Evolutionary conservation across 2,797 vertebrate genomes (phyloP), one percentile per base, ranked within the genome.

Genomic region (Prionace glauca): DNA sequence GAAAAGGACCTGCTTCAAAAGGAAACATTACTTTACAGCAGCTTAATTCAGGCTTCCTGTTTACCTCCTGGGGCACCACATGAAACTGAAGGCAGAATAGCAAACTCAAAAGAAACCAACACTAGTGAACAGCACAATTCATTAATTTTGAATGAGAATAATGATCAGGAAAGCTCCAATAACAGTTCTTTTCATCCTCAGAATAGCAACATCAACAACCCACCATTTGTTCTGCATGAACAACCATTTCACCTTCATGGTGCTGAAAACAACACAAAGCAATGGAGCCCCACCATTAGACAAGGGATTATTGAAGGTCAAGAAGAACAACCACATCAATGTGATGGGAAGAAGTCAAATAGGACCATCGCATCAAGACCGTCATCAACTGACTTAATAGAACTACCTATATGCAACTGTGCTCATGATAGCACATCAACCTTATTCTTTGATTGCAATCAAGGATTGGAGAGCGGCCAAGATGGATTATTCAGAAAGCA

Each of bases 1-100:
- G 99, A 99, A 96, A 98, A 97, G 96, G 99, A 99, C 92, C 96
- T 98, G 71, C 98, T 98, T 65, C 99, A 98, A 96, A 97, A 98
- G 0, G 99, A 99, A 96, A 98, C 98, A 0, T 97, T 99, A 96
- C 97, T 99, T 0, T 99, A 98, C 97, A 98, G 97, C 97, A 98
- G 98, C 96, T 98, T 99, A 96, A 98, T 98, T 96, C 98, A 98
- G 96, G 97, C 97, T 56, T 97, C 97, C 0, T 97, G 96, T 88
- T 96, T 95, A 8, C 96, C 97, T 2, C n/a, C 56, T 94, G 65
- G 97, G 96, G 95, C 71, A 93, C 96, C 71, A 95, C 97, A 96
- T 96, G 97, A 90, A 96, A 97, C 96, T 97, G 98, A 97, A 97
- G 96, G 95, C 92, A 96, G 97, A 96, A 95, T 69, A 0, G 96